phyloP scores from a whole-genome alignment of 2,113 vertebrate species.

The Anas platyrhynchos region DNA sequence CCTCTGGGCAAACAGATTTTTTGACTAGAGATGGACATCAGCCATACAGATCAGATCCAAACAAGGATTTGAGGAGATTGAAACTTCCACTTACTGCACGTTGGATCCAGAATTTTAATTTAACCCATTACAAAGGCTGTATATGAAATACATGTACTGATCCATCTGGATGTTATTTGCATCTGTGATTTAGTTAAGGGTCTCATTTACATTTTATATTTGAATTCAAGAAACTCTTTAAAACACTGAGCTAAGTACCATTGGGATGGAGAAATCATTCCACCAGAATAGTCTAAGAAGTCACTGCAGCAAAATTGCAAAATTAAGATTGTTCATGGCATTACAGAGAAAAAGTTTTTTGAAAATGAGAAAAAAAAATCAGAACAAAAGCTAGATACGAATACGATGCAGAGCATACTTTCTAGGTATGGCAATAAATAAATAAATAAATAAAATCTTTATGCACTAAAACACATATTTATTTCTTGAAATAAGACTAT shows the following conservation, averaged over 20 bases:
- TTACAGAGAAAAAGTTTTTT: neutral
- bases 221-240: slow-evolving; percentile 38
- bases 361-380: neutral
- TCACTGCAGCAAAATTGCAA: neutral
- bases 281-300: neutral
- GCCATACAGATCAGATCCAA: slow-evolving; percentile 21
- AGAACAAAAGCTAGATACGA: neutral
- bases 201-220: slow-evolving; percentile 58
- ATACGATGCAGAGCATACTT: neutral
- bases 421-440: neutral
- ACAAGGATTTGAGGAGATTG: slow-evolving; percentile 4
- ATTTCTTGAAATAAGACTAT: neutral
- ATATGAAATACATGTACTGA: slow-evolving; percentile 46
- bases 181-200: slow-evolving; percentile 49
- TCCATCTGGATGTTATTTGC: slow-evolving; percentile 65
- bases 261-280: neutral
- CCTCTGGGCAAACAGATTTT: slow-evolving; percentile 49
- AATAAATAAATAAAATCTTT: neutral
- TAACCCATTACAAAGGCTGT: slow-evolving; percentile 19
- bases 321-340: neutral
- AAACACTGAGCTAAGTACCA: neutral
- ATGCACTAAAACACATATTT: neutral
- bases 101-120: slow-evolving; percentile 47
- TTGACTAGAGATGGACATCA: slow-evolving; percentile 37
- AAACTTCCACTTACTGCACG: slow-evolving; percentile 7